Conservation (phyloP, 2,113 vertebrate genomes). For the Numida meleagris region DNA sequence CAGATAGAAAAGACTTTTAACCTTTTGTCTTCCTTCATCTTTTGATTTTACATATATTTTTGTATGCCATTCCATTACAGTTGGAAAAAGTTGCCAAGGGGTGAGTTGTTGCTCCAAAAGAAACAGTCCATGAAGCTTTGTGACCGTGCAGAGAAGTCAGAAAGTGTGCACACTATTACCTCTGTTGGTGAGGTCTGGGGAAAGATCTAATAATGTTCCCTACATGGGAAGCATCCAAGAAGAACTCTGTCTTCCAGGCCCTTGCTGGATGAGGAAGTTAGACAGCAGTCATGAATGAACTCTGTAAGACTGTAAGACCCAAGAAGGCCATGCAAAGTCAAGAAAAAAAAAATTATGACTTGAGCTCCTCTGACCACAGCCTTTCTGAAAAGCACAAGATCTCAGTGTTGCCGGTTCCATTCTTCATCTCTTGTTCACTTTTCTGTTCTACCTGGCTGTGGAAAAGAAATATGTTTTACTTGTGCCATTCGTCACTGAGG, state of each 20-base stretch:
- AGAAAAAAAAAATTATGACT: neutral
- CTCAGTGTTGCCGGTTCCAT: neutral
- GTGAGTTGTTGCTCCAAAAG: neutral
- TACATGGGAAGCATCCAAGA: neutral
- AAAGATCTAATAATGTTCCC: neutral
- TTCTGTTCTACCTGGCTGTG: neutral
- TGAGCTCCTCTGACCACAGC: accelerated
- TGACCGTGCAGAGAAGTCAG: neutral
- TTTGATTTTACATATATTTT: neutral
- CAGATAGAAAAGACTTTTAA: neutral
- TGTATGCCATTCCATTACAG: neutral
- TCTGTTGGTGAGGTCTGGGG: neutral
- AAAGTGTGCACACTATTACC: neutral
- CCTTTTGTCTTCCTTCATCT: neutral
- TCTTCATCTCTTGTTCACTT: neutral
- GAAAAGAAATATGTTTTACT: neutral
- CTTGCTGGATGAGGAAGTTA: neutral
- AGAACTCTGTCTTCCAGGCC: neutral
- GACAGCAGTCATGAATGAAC: neutral
- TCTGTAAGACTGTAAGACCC: neutral
- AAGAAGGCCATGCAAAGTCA: neutral
- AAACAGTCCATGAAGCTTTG: neutral
- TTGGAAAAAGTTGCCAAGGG: neutral
- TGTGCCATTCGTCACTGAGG: neutral
- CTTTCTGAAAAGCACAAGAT: neutral